Base-by-base conservation (phyloP, 2,113 vertebrate genomes). In the Misgurnus anguillicaudatus region DNA sequence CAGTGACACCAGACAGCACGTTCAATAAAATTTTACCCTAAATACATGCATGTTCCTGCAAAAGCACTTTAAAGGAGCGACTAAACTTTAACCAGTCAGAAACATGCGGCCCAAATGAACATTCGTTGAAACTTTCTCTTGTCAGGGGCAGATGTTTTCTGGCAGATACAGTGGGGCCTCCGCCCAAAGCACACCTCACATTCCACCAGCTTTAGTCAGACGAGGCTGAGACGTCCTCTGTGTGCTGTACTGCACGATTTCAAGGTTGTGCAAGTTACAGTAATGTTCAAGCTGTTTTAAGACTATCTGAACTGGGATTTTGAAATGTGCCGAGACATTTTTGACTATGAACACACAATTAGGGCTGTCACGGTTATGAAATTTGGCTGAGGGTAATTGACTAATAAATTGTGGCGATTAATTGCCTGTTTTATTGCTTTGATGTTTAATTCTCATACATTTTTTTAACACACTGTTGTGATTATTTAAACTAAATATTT, bases 151-250 rank as follows among this genome's bases (percentile, higher is more conserved):
- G 31, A 17, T 57, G 1, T 48, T 61, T 55, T 76, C 69, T 57
- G 14, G 48, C 24, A 63, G 10, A 14, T 58, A 66, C 67, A 10
- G 21, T 58, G 51, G 21, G 1, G 24, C 39, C 71, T 39, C 64
- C 77, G 71, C 82, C 77, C 66, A 65, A 6, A 73, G 58, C 70
- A 73, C 70, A 60, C 70, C 70, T 58, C 13, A 71, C 65, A 80
- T 76, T 79, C 58, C 77, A 41, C 14, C 9, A 80, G 7, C 36
- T 70, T 76, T 60, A 75, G 47, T 58, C 58, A 14, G 38, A 13
- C 0, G 42, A 64, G 61, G 31, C 7, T 4, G 14, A 36, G 17
- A 42, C 6, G 17, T 10, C 21, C 53, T 13, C 53, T 13, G 48
- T 19, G 24, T 31, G 19, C 67, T 3, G 13, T 2, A 16, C 6